Evolutionary conservation across 2,888 invertebrate species (phyloP).

Genomic region (Lycia hirtaria): DNA sequence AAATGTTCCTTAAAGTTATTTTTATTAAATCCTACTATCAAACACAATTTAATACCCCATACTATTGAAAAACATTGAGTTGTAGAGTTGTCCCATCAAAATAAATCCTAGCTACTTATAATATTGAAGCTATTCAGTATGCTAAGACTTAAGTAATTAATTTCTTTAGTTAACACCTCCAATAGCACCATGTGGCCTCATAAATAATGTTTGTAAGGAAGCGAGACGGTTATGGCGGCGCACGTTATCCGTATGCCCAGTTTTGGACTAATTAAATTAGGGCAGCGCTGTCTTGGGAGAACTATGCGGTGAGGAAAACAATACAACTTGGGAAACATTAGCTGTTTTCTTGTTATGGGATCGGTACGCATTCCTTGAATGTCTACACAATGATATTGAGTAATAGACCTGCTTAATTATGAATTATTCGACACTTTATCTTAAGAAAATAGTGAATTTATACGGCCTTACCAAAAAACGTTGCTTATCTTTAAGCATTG

Average conservation of each 20-base stretch:
- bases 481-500: no score
- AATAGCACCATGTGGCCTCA: constrained; percentile 23
- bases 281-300: constrained; percentile 32
- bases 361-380: constrained; percentile 9
- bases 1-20: no score
- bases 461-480: background rate
- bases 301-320: constrained; percentile 19
- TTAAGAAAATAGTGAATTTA: no score
- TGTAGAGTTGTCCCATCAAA: no score
- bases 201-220: constrained; percentile 43
- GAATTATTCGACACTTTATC: background rate
- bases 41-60: no score
- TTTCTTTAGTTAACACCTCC: background rate
- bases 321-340: constrained; percentile 22
- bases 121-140: no score
- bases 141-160: no score
- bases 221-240: constrained; percentile 36
- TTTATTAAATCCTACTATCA: no score
- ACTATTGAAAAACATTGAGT: no score
- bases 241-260: constrained; percentile 42
- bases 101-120: no score
- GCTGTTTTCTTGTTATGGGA: constrained; percentile 3
- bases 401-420: background rate
- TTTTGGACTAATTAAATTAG: constrained; percentile 40
- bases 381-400: background rate